Conservation (phyloP, 2,113 vertebrate genomes). For the Vulpes lagopus region DNA sequence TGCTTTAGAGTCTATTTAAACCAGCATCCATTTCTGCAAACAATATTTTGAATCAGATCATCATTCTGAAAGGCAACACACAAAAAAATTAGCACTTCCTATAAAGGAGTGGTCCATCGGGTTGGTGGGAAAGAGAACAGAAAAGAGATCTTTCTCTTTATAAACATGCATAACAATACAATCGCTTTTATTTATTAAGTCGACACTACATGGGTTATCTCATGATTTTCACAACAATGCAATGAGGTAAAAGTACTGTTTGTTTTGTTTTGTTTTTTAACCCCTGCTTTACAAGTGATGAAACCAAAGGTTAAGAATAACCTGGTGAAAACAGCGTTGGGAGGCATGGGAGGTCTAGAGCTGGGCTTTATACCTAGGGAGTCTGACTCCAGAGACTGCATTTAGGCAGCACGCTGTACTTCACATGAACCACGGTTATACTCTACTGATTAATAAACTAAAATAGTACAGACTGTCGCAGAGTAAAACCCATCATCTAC, state of each 20-base stretch:
- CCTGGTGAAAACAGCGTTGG: neutral
- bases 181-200: neutral
- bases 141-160: neutral
- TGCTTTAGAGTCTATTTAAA: neutral
- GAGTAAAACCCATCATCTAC: neutral
- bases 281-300: neutral
- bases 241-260: neutral
- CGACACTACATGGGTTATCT: neutral
- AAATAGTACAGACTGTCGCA: neutral
- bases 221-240: constrained; percentile 18
- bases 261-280: neutral
- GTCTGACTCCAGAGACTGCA: neutral
- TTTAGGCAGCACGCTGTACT: neutral
- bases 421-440: neutral
- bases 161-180: neutral
- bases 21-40: neutral
- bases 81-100: neutral
- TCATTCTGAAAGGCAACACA: neutral
- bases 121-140: neutral
- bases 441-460: neutral
- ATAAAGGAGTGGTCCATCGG: neutral
- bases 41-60: constrained; percentile 5
- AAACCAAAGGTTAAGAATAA: neutral
- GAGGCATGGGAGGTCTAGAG: neutral
- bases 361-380: neutral